Percentiles rank a stretch among this genome's conserved stretches.
Evolutionary conservation across 2,113 vertebrate species (phyloP).

Genomic region (Ciconia stormi): DNA sequence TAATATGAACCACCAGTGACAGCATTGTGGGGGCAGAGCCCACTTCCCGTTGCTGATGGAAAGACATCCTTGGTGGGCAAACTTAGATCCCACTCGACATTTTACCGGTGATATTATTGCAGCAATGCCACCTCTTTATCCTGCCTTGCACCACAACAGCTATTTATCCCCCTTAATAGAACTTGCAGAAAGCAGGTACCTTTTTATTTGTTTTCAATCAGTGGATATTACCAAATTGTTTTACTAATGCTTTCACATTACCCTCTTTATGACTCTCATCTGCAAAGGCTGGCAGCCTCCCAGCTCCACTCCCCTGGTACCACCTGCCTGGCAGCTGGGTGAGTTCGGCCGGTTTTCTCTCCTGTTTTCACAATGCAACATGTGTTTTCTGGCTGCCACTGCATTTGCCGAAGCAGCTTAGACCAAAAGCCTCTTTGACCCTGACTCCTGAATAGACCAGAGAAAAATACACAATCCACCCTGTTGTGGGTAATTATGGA

Average conservation of each 20-base stretch:
- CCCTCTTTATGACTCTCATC: not conserved
- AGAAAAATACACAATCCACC: not conserved
- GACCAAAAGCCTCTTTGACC: not conserved
- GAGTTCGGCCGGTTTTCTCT: not conserved
- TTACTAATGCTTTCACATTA: not conserved
- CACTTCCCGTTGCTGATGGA: not conserved
- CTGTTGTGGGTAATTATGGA: not conserved
- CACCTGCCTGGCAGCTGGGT: not conserved
- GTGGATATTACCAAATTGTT: not conserved
- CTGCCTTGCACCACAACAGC: not conserved
- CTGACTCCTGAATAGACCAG: not conserved
- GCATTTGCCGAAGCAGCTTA: not conserved
- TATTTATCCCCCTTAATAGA: not conserved
- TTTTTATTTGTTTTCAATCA: not conserved
- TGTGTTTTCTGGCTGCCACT: not conserved
- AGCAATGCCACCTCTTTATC: not conserved
- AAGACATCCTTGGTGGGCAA: not conserved
- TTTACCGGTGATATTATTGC: not conserved
- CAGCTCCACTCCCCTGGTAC: not conserved
- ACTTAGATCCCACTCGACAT: not conserved
- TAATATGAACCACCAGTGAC: accelerated
- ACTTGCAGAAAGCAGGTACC: not conserved
- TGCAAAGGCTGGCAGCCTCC: not conserved
- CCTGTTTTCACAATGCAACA: not conserved
- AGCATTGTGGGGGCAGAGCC: not conserved